Conservation (phyloP, 2,113 vertebrate genomes). For the Melospiza georgiana region DNA sequence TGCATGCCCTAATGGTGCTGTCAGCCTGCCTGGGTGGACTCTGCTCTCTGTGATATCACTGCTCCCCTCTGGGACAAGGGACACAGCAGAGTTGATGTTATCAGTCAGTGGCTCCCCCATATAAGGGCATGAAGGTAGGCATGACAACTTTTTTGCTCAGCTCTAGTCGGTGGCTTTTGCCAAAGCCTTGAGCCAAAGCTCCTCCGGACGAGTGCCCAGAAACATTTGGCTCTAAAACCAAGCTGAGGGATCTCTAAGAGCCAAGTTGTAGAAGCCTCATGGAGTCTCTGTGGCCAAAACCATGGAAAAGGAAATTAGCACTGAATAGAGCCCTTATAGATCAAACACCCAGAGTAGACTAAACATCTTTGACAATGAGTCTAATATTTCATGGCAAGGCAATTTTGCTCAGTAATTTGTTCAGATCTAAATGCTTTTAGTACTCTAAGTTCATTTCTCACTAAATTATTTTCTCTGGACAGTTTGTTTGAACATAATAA, state of each 20-base stretch:
- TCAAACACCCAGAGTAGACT: constrained; percentile 71
- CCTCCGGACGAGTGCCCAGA: constrained; percentile 40
- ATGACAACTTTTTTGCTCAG: constrained; percentile 1
- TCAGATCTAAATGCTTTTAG: constrained; percentile 69
- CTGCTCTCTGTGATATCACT: not conserved
- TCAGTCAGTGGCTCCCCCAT: not conserved
- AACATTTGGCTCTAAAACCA: constrained; percentile 17
- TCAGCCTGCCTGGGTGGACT: not conserved
- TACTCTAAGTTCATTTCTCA: constrained; percentile 74
- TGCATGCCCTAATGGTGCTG: not conserved
- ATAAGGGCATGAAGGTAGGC: not conserved
- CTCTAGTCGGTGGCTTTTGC: constrained; percentile 37
- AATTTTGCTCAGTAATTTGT: constrained; percentile 77
- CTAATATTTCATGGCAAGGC: constrained; percentile 74
- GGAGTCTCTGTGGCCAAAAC: constrained; percentile 34
- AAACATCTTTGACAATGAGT: constrained; percentile 76
- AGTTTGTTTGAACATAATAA: constrained; percentile 70
- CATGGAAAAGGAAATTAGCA: constrained; percentile 66
- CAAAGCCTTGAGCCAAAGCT: constrained; percentile 54
- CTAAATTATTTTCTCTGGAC: constrained; percentile 76
- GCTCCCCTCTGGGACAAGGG: not conserved
- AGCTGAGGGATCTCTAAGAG: constrained; percentile 7
- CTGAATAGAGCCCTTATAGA: constrained; percentile 64
- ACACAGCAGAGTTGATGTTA: not conserved
- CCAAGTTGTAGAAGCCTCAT: constrained; percentile 9